Evolutionary conservation across 1,140 invertebrate species (phyloP), one percentile per base, ranked within the genome.

Genomic region (Ooceraea biroi): DNA sequence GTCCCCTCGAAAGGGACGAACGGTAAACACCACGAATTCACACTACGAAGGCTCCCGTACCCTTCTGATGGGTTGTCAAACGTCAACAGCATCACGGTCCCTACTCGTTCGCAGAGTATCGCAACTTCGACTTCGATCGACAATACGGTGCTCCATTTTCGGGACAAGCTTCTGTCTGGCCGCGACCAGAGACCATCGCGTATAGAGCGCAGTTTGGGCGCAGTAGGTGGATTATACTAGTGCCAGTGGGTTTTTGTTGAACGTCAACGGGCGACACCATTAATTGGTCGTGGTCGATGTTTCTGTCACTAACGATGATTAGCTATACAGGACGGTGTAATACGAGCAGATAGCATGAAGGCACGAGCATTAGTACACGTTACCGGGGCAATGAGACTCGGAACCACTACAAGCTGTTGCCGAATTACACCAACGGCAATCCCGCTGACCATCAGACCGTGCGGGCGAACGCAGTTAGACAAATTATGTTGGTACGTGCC

Each of bases 341-440:
- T 90, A 88, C 72, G 60, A 83, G 58, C 68, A 61, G 61, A 85
- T 82, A 85, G 57, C 63, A 68, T 22, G 57, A 27, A 66, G 46
- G 50, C 25, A 69, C 44, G 50, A 71, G 57, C 82, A 82, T 72
- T 78, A 41, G 88, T 89, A 88, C 84, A 89, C 85, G 88, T 80
- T 80, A 83, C 63, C 58, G 58, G n/a, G 72, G 89, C 88, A 89
- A 90, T 89, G 85, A 86, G 86, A 89, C 77, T 88, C 83, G 88
- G 84, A 85, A 86, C 82, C 74, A 87, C 84, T 91, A 90, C 90
- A 91, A 91, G 87, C 90, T 91, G 89, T 91, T 91, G 90, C 88
- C 86, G 87, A 90, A 90, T 91, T 91, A 91, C 85, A 90, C 72
- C 87, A 44, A 90, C 80, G 86, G 83, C 85, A 85, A 89, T 89